These are phyloP conservation scores for Hoplias malabaricus DNA, from an alignment of 2,113 vertebrate genomes.

Conservation along the genomic window DNA sequence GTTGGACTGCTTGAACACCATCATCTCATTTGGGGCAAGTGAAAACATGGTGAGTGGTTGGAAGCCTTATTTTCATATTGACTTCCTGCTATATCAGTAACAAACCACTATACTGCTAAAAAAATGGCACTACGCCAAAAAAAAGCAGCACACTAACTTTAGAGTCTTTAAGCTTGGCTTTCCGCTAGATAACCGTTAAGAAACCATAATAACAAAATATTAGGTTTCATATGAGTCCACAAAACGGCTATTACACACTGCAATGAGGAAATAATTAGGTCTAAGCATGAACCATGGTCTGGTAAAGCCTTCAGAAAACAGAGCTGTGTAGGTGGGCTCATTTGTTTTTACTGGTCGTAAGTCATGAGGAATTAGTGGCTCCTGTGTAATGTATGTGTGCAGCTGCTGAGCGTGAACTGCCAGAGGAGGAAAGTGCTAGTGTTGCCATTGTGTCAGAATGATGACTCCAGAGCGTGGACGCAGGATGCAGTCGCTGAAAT, in stretches of 20 bases:
- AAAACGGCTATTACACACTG: neutral
- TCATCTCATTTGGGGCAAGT: too few species aligned
- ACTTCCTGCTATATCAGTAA: too few species aligned
- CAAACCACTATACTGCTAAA: too few species aligned
- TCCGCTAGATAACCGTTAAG: neutral
- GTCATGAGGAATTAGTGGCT: slow-evolving; percentile 23
- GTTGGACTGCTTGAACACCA: too few species aligned
- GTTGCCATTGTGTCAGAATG: slow-evolving; percentile 1
- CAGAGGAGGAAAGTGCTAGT: slow-evolving; percentile 1
- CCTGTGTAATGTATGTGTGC: slow-evolving; percentile 26
- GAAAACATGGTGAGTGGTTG: too few species aligned
- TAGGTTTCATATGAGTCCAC: neutral
- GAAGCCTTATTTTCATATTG: too few species aligned
- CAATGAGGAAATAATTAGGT: neutral
- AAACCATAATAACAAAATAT: neutral
- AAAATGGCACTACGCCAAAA: too few species aligned
- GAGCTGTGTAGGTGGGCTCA: neutral
- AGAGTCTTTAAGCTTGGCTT: neutral
- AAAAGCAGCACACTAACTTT: too few species aligned
- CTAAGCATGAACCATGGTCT: neutral
- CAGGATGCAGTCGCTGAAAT: neutral
- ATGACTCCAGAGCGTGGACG: neutral
- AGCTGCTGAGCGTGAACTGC: slow-evolving; percentile 18
- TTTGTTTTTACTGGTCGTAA: slow-evolving; percentile 22
- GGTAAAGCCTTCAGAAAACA: neutral